A percentile compares a stretch with the other conserved stretches of the same genome.
phyloP scores from a whole-genome alignment of 2,888 invertebrate genomes.

The Melanchra persicariae region DNA sequence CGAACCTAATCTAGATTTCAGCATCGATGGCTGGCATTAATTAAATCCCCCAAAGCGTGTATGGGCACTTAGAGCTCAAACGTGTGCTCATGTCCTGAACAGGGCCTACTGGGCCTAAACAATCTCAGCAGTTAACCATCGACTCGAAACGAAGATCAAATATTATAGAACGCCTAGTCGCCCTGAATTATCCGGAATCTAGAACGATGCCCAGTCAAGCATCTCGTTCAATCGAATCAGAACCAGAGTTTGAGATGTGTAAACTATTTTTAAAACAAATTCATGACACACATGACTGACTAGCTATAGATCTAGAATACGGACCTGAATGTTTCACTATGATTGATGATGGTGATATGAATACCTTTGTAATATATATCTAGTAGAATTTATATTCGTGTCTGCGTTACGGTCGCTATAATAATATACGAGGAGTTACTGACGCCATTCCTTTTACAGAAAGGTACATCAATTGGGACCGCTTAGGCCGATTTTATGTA shows the following conservation, averaged over 20 bases:
- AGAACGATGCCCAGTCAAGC: conserved; percentile 7
- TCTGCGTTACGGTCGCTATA: not conserved
- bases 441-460: not conserved
- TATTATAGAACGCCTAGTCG: not conserved
- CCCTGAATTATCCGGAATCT: not conserved
- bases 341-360: conserved; percentile 21
- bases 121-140: too few relatives aligned
- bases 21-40: too few relatives aligned
- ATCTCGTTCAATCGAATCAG: not conserved
- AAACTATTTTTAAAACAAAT: conserved; percentile 35
- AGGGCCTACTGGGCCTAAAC: too few relatives aligned
- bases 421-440: not conserved
- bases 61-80: too few relatives aligned
- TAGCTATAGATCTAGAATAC: conserved; percentile 7
- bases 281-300: conserved; percentile 18
- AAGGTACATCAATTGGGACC: too few relatives aligned
- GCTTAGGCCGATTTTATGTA: too few relatives aligned
- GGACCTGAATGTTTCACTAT: conserved; percentile 2
- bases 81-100: too few relatives aligned
- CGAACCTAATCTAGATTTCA: too few relatives aligned
- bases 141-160: not conserved
- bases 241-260: not conserved
- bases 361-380: conserved; percentile 21
- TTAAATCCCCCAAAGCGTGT: too few relatives aligned
- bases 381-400: conserved; percentile 17